Evolutionary conservation across 2,797 vertebrate genomes (phyloP).

Genomic region (Tapera naevia): DNA sequence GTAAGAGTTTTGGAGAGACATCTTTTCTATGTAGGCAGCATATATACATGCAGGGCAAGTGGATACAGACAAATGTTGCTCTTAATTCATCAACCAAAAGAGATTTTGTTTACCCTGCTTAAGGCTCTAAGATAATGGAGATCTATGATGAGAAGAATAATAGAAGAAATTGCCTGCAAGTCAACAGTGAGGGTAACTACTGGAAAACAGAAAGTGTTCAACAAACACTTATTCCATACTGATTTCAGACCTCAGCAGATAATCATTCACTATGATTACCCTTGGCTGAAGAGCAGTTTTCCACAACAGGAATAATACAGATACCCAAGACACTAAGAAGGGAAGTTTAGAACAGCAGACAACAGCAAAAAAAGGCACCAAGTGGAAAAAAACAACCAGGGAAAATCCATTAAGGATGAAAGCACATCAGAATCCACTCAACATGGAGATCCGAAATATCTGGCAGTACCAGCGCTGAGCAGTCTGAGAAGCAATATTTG

Average conservation of each 20-base stretch:
- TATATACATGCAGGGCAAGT: not conserved
- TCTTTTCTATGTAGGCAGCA: not conserved
- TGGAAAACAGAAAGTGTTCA: not conserved
- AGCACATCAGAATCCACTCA: not conserved
- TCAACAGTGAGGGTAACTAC: not conserved
- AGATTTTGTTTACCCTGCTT: not conserved
- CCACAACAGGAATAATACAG: not conserved
- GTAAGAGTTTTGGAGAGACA: not conserved
- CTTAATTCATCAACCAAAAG: not conserved
- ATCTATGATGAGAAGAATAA: not conserved
- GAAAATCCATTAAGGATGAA: not conserved
- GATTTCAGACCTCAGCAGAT: not conserved
- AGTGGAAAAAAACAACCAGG: not conserved
- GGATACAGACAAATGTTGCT: not conserved
- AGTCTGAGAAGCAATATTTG: not conserved
- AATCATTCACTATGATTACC: not conserved
- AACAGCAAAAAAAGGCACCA: not conserved
- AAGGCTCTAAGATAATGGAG: not conserved
- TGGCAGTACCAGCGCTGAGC: not conserved
- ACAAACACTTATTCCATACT: not conserved
- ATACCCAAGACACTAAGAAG: not conserved
- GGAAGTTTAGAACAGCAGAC: fast-evolving
- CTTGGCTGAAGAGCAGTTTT: not conserved
- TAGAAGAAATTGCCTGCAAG: not conserved
- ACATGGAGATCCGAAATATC: not conserved